Evolutionary conservation across 1,140 invertebrate genomes (phyloP).

Genomic region (Drosophila pruinosa): DNA sequence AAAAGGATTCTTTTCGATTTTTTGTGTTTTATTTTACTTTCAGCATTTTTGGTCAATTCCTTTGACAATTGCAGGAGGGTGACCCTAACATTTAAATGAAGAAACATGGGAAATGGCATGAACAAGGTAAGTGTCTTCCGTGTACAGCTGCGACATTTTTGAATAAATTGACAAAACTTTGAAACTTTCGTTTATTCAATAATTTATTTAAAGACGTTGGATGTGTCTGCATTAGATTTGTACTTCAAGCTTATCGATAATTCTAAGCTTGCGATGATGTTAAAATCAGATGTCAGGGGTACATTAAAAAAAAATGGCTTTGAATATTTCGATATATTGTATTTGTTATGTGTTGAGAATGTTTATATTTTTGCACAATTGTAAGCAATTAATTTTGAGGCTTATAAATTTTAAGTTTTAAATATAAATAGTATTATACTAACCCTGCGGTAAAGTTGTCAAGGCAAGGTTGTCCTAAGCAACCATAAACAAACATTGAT

Average conservation of each 20-base stretch:
- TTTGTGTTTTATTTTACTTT: slow-evolving; percentile 37
- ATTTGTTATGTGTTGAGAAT: too few relatives aligned
- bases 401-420: too few relatives aligned
- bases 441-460: background rate
- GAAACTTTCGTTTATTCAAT: background rate
- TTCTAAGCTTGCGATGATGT: too few relatives aligned
- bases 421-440: background rate
- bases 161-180: background rate
- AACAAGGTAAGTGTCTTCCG: slow-evolving; percentile 86
- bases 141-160: background rate
- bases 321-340: too few relatives aligned
- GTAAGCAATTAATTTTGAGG: background rate
- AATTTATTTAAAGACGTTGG: background rate
- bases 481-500: background rate
- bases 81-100: slow-evolving; percentile 69
- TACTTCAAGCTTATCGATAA: too few relatives aligned
- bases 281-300: too few relatives aligned
- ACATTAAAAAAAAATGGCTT: too few relatives aligned
- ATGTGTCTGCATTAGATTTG: too few relatives aligned
- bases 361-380: too few relatives aligned
- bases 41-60: slow-evolving; percentile 61
- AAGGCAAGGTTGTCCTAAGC: background rate
- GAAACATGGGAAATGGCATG: slow-evolving; percentile 90
- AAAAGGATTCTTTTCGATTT: slow-evolving; percentile 32
- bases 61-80: slow-evolving; percentile 54